phyloP scores from a whole-genome alignment of 2,888 invertebrate genomes.

The Agapostemon virescens region DNA sequence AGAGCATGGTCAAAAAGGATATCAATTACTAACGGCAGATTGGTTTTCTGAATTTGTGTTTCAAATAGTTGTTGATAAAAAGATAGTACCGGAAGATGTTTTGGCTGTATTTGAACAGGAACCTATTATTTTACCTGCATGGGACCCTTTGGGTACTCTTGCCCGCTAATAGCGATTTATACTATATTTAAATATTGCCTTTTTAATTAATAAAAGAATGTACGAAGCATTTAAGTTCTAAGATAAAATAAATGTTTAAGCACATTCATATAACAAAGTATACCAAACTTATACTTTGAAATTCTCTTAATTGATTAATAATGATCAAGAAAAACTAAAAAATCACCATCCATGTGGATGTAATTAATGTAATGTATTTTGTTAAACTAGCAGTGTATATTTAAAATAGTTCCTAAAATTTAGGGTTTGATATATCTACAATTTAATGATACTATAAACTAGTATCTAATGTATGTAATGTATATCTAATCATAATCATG shows the following conservation, averaged over 20 bases:
- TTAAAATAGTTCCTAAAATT: constrained; percentile 43
- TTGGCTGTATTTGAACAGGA: constrained; percentile 88
- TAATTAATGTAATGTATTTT: constrained; percentile 18
- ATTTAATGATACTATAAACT: constrained; percentile 21
- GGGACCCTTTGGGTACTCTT: constrained; percentile 96
- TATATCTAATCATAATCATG: too few relatives aligned
- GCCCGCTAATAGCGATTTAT: constrained; percentile 80
- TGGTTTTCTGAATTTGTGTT: constrained; percentile 95
- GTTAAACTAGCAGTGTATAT: constrained; percentile 20
- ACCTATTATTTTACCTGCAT: constrained; percentile 91
- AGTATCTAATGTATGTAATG: too few relatives aligned
- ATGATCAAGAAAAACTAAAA: constrained; percentile 12
- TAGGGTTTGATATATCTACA: constrained; percentile 19
- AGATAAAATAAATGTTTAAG: constrained; percentile 45
- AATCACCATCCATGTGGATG: constrained; percentile 5
- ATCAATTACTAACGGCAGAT: constrained; percentile 89
- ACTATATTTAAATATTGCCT: constrained; percentile 49
- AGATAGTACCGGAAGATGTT: constrained; percentile 88
- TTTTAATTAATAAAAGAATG: constrained; percentile 54
- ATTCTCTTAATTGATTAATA: constrained; percentile 32
- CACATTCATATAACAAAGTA: constrained; percentile 36
- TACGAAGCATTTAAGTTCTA: constrained; percentile 51
- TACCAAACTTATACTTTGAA: constrained; percentile 33
- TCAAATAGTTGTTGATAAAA: constrained; percentile 94
- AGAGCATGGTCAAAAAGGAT: constrained; percentile 93